phyloP scores from a whole-genome alignment of 1,140 invertebrate species.

The Tetraneura akinire region DNA sequence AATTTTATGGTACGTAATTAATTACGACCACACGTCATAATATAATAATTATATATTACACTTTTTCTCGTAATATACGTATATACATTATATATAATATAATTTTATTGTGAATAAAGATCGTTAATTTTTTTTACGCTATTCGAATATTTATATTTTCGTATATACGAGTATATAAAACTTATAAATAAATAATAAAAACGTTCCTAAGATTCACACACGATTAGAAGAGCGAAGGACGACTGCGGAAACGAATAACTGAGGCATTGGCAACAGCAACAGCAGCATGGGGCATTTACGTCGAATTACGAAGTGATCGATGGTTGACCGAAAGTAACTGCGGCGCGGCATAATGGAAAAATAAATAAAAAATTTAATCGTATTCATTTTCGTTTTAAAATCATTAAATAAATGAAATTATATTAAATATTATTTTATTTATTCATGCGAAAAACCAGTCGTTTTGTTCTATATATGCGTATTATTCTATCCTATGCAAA shows the following conservation, averaged over 20 bases:
- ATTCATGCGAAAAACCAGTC: no score
- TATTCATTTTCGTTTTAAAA: no score
- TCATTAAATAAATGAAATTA: no score
- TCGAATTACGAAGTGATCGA: background rate
- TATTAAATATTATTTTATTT: no score
- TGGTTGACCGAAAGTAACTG: background rate
- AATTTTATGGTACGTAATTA: background rate
- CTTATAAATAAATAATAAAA: slow-evolving; percentile 1
- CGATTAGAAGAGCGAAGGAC: background rate
- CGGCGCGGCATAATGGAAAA: no score
- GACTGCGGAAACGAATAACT: no score
- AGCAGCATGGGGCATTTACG: slow-evolving; percentile 1
- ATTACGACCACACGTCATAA: slow-evolving; percentile 7
- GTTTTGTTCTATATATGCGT: no score
- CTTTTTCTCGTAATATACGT: background rate
- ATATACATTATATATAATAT: background rate
- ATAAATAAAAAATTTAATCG: no score
- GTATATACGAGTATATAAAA: background rate
- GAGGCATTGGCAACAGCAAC: background rate
- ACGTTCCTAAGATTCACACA: background rate
- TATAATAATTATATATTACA: background rate
- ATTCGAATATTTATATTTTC: background rate
- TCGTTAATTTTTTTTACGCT: background rate
- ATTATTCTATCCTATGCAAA: no score
- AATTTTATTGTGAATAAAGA: no score